These are phyloP conservation scores for Athene cunicularia DNA, from an alignment of 2,113 vertebrate genomes.

Conservation along the genomic window DNA sequence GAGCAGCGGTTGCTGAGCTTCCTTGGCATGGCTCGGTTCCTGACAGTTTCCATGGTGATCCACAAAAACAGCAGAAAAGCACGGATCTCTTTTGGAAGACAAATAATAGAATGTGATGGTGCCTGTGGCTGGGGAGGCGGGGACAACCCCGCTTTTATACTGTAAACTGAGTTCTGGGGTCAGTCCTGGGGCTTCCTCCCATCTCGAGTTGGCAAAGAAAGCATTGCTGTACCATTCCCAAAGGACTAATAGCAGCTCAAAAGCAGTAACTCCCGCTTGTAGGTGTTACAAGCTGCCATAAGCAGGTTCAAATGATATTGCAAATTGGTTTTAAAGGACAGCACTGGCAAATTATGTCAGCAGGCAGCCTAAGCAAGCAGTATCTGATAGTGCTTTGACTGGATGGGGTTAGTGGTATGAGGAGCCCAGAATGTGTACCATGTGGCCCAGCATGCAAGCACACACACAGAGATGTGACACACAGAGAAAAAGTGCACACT, in stretches of 20 bases:
- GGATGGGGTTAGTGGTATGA: background rate
- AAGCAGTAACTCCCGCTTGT: background rate
- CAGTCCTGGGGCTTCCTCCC: background rate
- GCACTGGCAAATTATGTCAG: background rate
- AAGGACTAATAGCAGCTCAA: background rate
- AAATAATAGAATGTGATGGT: background rate
- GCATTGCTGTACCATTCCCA: background rate
- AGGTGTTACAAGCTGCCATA: background rate
- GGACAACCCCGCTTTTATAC: background rate
- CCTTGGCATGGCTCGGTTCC: background rate
- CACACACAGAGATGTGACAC: background rate
- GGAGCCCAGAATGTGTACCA: background rate
- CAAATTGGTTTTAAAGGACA: background rate
- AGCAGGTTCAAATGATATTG: background rate
- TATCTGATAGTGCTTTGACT: background rate
- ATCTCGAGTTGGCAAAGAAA: background rate
- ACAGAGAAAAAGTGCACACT: background rate
- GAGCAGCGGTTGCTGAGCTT: background rate
- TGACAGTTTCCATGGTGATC: slow-evolving; percentile 27
- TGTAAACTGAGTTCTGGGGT: background rate
- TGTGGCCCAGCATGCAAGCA: background rate
- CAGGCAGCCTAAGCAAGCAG: background rate
- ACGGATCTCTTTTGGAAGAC: background rate
- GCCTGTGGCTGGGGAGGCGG: background rate
- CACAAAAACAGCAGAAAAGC: background rate